Conservation (phyloP, 1,140 invertebrate genomes). For the Drosophila sturtevanti region DNA sequence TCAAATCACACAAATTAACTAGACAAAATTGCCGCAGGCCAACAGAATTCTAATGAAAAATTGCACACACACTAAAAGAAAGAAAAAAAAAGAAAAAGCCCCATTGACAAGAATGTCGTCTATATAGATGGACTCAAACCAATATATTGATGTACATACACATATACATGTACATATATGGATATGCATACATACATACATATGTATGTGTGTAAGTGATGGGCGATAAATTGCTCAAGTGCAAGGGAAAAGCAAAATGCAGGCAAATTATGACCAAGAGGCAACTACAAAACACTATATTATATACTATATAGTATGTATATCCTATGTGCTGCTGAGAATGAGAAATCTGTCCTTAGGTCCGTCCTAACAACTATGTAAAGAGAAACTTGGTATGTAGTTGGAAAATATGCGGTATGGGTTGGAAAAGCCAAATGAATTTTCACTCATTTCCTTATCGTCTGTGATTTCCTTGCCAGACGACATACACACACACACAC, state of each 20-base stretch:
- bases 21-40: conserved; percentile 75
- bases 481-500: conserved; percentile 42
- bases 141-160: conserved; percentile 24
- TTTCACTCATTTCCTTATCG: conserved; percentile 81
- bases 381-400: neutral
- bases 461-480: conserved; percentile 81
- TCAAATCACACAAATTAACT: conserved; percentile 76
- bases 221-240: conserved; percentile 73
- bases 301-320: neutral
- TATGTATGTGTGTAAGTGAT: too few species aligned
- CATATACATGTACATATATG: too few species aligned
- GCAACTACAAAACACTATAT: neutral
- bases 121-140: conserved; percentile 14
- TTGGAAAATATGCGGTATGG: neutral
- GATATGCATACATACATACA: too few species aligned
- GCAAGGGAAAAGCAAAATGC: conserved; percentile 56
- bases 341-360: neutral
- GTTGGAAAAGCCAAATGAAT: conserved; percentile 65
- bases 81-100: conserved; percentile 11
- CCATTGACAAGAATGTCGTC: conserved; percentile 44
- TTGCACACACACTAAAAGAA: conserved; percentile 18
- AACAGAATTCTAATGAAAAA: conserved; percentile 71
- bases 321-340: neutral
- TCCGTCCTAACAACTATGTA: conserved; percentile 1
- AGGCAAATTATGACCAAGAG: conserved; percentile 65